These are phyloP conservation scores for Tadarida brasiliensis DNA, from an alignment of 2,797 vertebrate genomes.

Conservation along the genomic window DNA sequence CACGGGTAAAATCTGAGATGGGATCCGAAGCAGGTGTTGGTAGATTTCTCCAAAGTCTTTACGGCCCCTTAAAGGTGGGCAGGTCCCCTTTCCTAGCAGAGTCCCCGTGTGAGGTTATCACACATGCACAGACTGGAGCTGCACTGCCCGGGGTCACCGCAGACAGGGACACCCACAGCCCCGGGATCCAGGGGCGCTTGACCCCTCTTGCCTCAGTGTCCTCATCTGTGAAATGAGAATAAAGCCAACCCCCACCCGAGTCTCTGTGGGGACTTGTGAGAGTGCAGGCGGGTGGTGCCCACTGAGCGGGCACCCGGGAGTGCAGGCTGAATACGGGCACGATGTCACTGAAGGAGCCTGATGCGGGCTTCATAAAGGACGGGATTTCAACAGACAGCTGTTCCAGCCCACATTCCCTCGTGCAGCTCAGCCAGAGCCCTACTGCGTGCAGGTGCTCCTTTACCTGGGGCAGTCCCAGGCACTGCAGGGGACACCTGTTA, in stretches of 20 bases:
- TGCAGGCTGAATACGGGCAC: rapidly evolving
- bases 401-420: background rate
- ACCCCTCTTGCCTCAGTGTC: background rate
- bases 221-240: too few relatives aligned
- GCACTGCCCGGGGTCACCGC: too few relatives aligned
- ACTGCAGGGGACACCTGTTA: too few relatives aligned
- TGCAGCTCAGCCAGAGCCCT: background rate
- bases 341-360: background rate
- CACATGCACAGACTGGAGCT: rapidly evolving
- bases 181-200: rapidly evolving
- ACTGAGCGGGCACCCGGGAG: background rate
- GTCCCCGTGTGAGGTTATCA: background rate
- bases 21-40: background rate
- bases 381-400: rapidly evolving
- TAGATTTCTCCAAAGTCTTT: background rate
- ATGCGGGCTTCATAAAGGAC: too few relatives aligned
- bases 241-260: background rate
- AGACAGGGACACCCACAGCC: background rate
- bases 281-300: rapidly evolving
- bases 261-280: background rate
- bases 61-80: too few relatives aligned
- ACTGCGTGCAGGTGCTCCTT: background rate
- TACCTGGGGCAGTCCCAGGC: background rate
- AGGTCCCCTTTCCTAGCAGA: background rate
- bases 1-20: background rate